These are phyloP conservation scores for Hormaphis cornu DNA, from an alignment of 1,140 invertebrate genomes.

Conservation along the genomic window DNA sequence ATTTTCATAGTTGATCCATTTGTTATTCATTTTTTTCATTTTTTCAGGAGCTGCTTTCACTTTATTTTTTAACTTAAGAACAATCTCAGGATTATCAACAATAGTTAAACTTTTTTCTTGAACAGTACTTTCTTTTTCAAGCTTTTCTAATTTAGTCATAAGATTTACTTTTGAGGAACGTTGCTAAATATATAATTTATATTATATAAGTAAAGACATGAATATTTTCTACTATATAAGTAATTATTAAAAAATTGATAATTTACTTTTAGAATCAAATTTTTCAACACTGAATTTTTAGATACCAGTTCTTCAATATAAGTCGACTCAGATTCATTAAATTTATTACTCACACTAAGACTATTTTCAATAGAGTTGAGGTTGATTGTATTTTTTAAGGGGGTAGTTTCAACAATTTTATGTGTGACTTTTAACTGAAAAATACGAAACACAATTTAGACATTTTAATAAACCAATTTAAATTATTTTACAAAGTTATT, in stretches of 20 bases:
- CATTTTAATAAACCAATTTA: too few relatives aligned
- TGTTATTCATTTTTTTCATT: constrained; percentile 45
- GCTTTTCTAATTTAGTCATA: neutral
- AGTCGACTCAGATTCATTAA: neutral
- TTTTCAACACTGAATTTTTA: neutral
- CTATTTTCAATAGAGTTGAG: neutral
- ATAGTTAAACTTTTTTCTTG: constrained; percentile 11
- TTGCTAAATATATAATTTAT: too few relatives aligned
- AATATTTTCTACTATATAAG: neutral
- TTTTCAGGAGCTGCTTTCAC: constrained; percentile 42
- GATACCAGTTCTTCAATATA: neutral
- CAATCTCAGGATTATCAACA: neutral
- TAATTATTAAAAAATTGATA: neutral
- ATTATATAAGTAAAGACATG: too few relatives aligned
- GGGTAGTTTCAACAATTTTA: neutral
- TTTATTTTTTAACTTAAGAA: constrained; percentile 19
- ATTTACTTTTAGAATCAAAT: neutral
- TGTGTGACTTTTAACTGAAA: neutral
- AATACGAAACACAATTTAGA: too few relatives aligned
- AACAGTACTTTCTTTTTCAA: neutral
- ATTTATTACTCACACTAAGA: neutral
- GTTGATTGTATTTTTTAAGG: neutral
- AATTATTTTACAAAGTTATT: too few relatives aligned
- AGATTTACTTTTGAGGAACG: neutral
- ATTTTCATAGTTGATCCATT: constrained; percentile 27